Conservation (phyloP, 2,113 vertebrate genomes). For the Psittacula cyanocephala region DNA sequence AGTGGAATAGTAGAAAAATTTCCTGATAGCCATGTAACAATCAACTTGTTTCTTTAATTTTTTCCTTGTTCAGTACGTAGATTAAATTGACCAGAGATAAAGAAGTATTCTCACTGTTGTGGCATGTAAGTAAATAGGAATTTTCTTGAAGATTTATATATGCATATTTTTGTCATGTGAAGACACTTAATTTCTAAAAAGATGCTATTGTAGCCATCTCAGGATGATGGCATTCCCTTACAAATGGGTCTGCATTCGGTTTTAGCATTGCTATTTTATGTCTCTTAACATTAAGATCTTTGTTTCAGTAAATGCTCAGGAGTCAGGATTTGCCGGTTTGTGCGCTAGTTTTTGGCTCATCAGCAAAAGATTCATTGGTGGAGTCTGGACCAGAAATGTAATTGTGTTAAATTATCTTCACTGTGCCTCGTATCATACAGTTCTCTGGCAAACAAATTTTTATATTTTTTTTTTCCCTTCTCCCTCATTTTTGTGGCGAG, state of each 20-base stretch:
- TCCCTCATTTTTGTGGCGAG: background rate
- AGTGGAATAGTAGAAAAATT: background rate
- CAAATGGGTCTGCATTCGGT: background rate
- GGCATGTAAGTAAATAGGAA: background rate
- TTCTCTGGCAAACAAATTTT: background rate
- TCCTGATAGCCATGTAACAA: background rate
- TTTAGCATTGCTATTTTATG: background rate
- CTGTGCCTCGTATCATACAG: background rate
- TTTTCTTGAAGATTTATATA: background rate
- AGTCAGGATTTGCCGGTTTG: accelerated
- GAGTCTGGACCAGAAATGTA: background rate
- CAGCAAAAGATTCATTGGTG: background rate
- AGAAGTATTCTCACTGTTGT: background rate
- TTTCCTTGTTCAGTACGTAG: background rate
- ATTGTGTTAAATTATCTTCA: background rate
- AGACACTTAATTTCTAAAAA: background rate
- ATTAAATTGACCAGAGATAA: background rate
- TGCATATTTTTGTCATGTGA: background rate
- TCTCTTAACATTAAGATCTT: background rate
- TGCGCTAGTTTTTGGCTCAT: background rate
- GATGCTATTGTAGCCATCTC: background rate
- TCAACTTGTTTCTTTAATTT: background rate
- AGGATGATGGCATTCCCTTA: background rate
- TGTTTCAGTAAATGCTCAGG: background rate
- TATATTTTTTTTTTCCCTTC: background rate